Conservation (phyloP, 1,140 invertebrate species). For the Orchestia grillus region DNA sequence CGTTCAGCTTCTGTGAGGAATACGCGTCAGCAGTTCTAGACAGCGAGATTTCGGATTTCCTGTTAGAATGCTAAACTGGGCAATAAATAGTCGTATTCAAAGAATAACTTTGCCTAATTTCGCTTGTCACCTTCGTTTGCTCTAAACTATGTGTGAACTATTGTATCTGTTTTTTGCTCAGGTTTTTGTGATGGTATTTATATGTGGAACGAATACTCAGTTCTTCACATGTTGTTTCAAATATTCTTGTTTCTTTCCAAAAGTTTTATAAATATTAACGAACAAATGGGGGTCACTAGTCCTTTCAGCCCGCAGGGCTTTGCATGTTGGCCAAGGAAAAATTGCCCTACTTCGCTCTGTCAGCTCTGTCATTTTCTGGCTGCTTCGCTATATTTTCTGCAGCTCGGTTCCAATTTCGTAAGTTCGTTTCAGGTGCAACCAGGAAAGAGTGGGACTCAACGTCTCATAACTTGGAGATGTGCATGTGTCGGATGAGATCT, state of each 20-base stretch:
- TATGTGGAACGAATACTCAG: not conserved
- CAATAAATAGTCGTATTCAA: not conserved
- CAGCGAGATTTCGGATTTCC: not conserved
- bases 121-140: not conserved
- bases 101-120: not conserved
- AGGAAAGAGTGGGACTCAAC: not conserved
- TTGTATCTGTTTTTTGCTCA: not conserved
- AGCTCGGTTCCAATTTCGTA: not conserved
- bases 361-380: not conserved
- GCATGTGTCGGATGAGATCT: not conserved
- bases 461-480: not conserved
- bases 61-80: not conserved
- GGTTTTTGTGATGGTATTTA: not conserved
- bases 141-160: not conserved
- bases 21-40: not conserved
- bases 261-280: not conserved
- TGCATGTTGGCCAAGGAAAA: not conserved
- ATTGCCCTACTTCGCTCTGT: not conserved
- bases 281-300: not conserved
- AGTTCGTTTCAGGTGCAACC: not conserved
- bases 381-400: not conserved
- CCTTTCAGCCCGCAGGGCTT: not conserved
- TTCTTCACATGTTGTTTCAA: not conserved
- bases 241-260: not conserved
- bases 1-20: not conserved